Evolutionary conservation across 2,888 invertebrate genomes (phyloP).

Genomic region (Philopedon plagiatum): DNA sequence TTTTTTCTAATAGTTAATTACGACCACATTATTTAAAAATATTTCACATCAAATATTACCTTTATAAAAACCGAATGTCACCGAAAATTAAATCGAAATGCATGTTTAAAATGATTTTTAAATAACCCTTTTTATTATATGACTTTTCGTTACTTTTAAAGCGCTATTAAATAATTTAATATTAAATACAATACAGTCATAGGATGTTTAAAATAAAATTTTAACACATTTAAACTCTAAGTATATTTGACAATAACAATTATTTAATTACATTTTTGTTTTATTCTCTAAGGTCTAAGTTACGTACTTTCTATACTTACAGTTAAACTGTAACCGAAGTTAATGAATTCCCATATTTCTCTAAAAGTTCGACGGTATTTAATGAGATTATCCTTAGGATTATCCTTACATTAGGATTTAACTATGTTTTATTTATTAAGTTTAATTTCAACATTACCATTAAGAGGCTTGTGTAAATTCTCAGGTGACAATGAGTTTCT

Average conservation of each 20-base stretch:
- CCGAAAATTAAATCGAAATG: not conserved
- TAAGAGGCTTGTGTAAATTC: constrained; percentile 10
- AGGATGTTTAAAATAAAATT: no score
- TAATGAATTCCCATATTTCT: not conserved
- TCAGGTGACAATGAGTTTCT: constrained; percentile 1
- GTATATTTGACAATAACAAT: no score
- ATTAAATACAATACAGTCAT: no score
- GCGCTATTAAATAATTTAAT: no score
- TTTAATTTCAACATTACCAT: constrained; percentile 3
- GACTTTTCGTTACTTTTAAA: no score
- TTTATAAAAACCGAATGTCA: not conserved
- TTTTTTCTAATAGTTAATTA: no score
- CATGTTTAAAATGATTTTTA: not conserved
- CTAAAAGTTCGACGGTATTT: not conserved
- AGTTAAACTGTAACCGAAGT: not conserved
- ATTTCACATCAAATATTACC: not conserved
- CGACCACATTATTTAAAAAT: no score
- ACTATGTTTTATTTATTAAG: constrained; percentile 1
- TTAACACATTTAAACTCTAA: no score
- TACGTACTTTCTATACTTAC: no score
- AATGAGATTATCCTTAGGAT: not conserved
- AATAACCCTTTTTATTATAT: no score
- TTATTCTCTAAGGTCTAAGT: not conserved
- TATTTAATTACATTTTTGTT: no score
- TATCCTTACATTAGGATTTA: not conserved